Evolutionary conservation across 64 coral and sea anemone genomes (phyloP).

Genomic region (Platygyra sinensis): DNA sequence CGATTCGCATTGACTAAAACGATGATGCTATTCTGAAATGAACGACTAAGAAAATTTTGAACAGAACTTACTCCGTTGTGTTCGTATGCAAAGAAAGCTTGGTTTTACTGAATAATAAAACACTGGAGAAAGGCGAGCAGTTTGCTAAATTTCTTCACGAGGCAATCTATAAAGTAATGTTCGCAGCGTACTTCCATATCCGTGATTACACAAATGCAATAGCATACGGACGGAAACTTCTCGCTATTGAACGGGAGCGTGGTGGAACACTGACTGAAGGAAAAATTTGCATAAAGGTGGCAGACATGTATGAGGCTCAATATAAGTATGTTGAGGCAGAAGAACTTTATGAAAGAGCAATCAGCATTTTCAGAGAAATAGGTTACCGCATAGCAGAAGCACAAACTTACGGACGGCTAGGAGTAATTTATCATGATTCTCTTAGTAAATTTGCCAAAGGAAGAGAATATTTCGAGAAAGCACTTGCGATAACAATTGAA

Average conservation of each 20-base stretch:
- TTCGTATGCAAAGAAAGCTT: background rate
- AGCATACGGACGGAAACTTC: background rate
- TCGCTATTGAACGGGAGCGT: background rate
- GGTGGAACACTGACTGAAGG: background rate
- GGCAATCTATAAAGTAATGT: background rate
- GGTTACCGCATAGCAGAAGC: background rate
- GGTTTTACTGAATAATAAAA: background rate
- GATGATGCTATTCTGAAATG: too few species aligned
- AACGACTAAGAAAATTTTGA: too few species aligned
- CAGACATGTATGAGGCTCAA: background rate
- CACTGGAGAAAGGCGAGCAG: background rate
- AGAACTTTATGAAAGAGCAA: background rate
- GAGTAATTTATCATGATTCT: background rate
- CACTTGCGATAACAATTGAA: too few species aligned
- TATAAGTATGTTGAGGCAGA: background rate
- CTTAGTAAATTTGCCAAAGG: background rate
- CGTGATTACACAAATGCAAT: background rate
- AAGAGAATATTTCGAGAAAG: too few species aligned
- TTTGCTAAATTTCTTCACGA: background rate
- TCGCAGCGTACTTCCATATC: background rate
- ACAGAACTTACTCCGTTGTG: too few species aligned
- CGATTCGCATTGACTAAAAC: too few species aligned
- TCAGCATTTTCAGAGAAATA: background rate
- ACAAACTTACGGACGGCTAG: background rate
- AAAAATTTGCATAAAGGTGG: background rate